Evolutionary conservation across 2,113 vertebrate species (phyloP).

Genomic region (Lophotis ruficrista): DNA sequence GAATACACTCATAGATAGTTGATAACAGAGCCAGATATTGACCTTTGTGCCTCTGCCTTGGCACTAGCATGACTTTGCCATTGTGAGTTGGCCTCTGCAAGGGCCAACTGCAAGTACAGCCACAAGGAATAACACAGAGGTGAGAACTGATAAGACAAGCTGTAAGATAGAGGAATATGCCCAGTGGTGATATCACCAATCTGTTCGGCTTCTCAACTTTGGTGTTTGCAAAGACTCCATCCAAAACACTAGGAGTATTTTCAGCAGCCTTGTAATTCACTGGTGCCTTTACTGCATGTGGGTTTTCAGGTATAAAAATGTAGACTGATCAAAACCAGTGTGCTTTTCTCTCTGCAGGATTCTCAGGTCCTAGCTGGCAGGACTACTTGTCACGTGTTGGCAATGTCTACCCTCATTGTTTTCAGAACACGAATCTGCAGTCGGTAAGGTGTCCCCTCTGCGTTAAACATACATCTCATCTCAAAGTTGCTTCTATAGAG

Average conservation of each 20-base stretch:
- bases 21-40: neutral
- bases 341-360: neutral
- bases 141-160: neutral
- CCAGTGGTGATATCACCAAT: neutral
- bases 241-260: neutral
- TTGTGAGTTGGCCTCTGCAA: neutral
- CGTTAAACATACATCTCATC: neutral
- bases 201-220: neutral
- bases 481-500: neutral
- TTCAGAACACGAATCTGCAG: neutral
- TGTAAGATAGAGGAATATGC: neutral
- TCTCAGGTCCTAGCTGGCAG: neutral
- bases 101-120: neutral
- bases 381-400: neutral
- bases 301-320: neutral
- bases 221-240: neutral
- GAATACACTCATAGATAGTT: neutral
- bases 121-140: neutral
- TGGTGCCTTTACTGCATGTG: neutral
- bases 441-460: neutral
- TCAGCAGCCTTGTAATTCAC: neutral
- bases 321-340: neutral
- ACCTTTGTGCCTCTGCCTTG: neutral
- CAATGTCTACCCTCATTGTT: neutral
- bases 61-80: neutral